phyloP scores from a whole-genome alignment of 2,113 vertebrate species.

The Psophia crepitans region DNA sequence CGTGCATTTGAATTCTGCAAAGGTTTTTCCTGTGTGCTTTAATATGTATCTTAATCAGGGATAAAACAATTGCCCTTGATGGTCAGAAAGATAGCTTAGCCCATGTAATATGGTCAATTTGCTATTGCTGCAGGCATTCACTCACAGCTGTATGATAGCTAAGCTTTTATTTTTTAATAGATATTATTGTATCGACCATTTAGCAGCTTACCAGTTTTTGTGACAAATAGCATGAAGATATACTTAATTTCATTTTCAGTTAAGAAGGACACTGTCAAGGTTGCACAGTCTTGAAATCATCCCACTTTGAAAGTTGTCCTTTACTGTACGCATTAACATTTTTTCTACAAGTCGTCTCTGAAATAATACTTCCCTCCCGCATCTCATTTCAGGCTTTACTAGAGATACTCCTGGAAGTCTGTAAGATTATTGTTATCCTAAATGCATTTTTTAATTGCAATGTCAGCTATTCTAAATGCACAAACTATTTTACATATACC shows the following conservation, averaged over 20 bases:
- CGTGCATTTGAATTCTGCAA: not conserved
- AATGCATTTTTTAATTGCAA: not conserved
- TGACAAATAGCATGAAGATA: not conserved
- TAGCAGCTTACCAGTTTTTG: not conserved
- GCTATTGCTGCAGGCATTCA: not conserved
- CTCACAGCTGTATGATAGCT: not conserved
- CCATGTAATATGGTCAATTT: not conserved
- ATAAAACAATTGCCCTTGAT: not conserved
- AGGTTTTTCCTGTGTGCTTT: not conserved
- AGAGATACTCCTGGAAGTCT: not conserved
- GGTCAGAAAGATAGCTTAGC: not conserved
- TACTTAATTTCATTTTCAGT: slow-evolving; percentile 1
- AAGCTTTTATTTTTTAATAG: not conserved
- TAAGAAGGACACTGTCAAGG: not conserved
- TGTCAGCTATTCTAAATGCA: not conserved
- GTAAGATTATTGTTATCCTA: not conserved
- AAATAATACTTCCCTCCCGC: not conserved
- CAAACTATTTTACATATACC: not conserved
- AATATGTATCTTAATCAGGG: not conserved
- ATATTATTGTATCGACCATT: not conserved
- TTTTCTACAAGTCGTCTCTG: not conserved
- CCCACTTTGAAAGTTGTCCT: not conserved
- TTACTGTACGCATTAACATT: not conserved
- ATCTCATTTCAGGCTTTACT: not conserved
- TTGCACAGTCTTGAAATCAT: not conserved